Evolutionary conservation across 2,888 invertebrate genomes (phyloP).

Genomic region (Cephus nigrinus): DNA sequence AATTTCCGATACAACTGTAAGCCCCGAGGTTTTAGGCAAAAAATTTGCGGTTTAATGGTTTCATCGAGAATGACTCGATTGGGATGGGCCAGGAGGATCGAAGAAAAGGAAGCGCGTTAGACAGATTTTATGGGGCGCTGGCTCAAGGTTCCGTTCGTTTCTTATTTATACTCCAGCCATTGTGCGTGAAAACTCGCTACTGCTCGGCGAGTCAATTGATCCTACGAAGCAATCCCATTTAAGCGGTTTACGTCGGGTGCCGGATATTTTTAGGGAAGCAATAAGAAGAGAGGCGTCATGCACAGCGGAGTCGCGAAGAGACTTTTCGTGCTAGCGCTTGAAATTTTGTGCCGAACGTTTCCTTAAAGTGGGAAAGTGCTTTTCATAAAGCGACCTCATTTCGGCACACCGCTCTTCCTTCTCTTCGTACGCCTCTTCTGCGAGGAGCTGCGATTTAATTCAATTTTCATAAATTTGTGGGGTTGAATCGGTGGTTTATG

Average conservation of each 20-base stretch:
- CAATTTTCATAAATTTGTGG: constrained; percentile 41
- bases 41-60: not conserved
- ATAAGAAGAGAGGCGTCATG: not conserved
- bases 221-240: constrained; percentile 7
- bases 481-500: constrained; percentile 22
- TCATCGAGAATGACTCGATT: not conserved
- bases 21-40: not conserved
- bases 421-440: not conserved
- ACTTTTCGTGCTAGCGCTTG: constrained; percentile 9
- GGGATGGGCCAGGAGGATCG: not conserved
- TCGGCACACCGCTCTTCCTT: not conserved
- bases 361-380: constrained; percentile 14
- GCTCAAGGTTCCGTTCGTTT: not conserved
- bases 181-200: not conserved
- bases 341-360: constrained; percentile 12
- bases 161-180: not conserved
- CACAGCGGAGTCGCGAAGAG: not conserved
- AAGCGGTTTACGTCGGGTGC: constrained; percentile 12
- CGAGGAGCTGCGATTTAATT: constrained; percentile 36
- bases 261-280: constrained; percentile 8
- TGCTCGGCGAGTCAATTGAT: constrained; percentile 12
- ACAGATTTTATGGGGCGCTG: not conserved
- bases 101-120: not conserved
- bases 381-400: constrained; percentile 7
- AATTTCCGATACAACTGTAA: not conserved